Evolutionary conservation across 2,113 vertebrate species (phyloP), one percentile per base, ranked within the genome.

Genomic region (Macquaria ambigua): DNA sequence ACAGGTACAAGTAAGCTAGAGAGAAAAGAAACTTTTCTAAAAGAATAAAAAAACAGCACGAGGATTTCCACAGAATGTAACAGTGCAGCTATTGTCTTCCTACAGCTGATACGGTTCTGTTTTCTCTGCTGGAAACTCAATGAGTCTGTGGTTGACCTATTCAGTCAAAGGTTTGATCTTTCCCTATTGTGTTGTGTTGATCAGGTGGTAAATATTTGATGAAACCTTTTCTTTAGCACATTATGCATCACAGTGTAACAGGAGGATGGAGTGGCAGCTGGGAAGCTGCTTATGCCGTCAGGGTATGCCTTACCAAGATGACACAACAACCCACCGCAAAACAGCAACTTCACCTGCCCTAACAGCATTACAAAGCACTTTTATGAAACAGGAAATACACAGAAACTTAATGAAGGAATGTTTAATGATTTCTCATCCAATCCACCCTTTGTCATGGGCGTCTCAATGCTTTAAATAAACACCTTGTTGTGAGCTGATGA

Each of bases 201-300:
- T 96, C 93, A 94, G 87, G 79, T 89, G 77, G 89, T 97, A 95
- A 97, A 97, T 97, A 96, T 97, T 97, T 97, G 88, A 97, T 95
- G 86, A 70, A 85, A 77, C 86, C 91, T 96, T 95, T 96, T 97
- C 94, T 96, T 94, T 87, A 74, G 90, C 87, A 89, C 94, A 81
- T 94, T 3, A 82, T 93, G 84, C 84, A 93, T 92, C 90, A 83
- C 81, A 76, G 87, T 92, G 93, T 93, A 94, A 96, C 94, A 89
- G 84, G 94, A 93, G 92, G 94, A 93, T 81, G 89, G 87, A 86
- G 90, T 52, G 76, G 93, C 96, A 97, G 96, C 93, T 97, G 96
- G 93, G 89, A 96, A 87, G 94, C 95, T 93, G 93, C 84, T 89
- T 63, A 89, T 66, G 90, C 83, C 94, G 85, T 93, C 93, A 94